phyloP scores from a whole-genome alignment of 2,797 vertebrate species.

The Amniataba percoides region DNA sequence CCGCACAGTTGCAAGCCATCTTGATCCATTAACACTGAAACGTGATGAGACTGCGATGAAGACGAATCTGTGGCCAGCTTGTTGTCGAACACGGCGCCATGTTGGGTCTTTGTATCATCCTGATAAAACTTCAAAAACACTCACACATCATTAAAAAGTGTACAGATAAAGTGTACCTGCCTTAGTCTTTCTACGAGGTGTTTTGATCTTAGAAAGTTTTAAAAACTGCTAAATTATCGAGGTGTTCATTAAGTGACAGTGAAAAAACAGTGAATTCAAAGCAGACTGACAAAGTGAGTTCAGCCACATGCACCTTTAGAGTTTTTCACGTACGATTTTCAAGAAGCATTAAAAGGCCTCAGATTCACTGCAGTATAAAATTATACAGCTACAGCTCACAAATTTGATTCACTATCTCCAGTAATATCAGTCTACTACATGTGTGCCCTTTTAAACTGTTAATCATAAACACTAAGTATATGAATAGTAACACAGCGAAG shows the following conservation, averaged over 20 bases:
- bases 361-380: neutral
- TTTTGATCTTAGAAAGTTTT: slow-evolving; percentile 12
- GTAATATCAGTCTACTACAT: no score
- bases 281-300: neutral
- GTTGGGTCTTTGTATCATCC: slow-evolving; percentile 4
- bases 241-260: neutral
- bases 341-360: neutral
- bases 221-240: neutral
- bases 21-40: slow-evolving; percentile 16
- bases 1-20: neutral
- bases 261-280: neutral
- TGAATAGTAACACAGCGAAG: neutral
- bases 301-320: neutral
- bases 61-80: neutral
- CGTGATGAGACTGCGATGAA: neutral
- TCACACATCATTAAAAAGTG: slow-evolving; percentile 3
- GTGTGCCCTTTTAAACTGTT: no score
- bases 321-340: neutral
- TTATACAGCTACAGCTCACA: neutral
- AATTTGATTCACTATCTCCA: neutral
- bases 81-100: neutral
- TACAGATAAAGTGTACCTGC: neutral
- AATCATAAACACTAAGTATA: neutral
- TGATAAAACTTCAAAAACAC: neutral
- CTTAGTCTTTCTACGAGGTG: neutral